Base-by-base conservation (phyloP, 2,113 vertebrate genomes). In the Scomber scombrus region DNA sequence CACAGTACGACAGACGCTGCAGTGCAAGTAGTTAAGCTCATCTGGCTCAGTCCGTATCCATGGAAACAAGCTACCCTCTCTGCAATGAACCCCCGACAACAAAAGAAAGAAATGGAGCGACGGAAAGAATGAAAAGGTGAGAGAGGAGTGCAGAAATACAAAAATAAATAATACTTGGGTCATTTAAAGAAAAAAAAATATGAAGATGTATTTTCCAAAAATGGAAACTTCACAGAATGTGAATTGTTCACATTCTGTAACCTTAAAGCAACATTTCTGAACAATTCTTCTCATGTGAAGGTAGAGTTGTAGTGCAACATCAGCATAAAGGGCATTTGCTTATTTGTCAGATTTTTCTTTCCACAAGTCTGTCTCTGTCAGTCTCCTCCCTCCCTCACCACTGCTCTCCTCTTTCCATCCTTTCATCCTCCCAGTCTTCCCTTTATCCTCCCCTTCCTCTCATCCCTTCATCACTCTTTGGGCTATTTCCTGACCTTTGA, bases 31-130 rank as follows among this genome's bases (percentile, higher is more conserved):
- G 80, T 40, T 64, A 65, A 86, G 85, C 87, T 91, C 66, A 90
- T 85, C 84, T 74, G 81, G 78, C 69, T 85, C 83, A 61, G 76
- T 68, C 65, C 43, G 92, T 95, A 92, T 86, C 93, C 92, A 94
- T 95, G 86, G 94, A 91, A 94, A 95, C 94, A 83, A 74, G 82
- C 86, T 78, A 83, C 74, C 75, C 78, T 79, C 78, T 77, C 86
- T 76, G 86, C 83, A 89, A 71, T 21, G 81, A 51, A 76, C 73
- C 51, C 19, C 46, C 47, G 43, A 85, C 77, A 90, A 86, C 86
- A 93, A 92, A 85, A 76, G 86, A 78, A 85, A 78, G 58, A 84
- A 63, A 64, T 5, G 14, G 65, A 60, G 78, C 60, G 70, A 78
- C n/a, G 58, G 69, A 55, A 40, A 52, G 45, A 43, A 64, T 26